Conservation (phyloP, 1,140 invertebrate genomes). For the Eupeodes corollae region DNA sequence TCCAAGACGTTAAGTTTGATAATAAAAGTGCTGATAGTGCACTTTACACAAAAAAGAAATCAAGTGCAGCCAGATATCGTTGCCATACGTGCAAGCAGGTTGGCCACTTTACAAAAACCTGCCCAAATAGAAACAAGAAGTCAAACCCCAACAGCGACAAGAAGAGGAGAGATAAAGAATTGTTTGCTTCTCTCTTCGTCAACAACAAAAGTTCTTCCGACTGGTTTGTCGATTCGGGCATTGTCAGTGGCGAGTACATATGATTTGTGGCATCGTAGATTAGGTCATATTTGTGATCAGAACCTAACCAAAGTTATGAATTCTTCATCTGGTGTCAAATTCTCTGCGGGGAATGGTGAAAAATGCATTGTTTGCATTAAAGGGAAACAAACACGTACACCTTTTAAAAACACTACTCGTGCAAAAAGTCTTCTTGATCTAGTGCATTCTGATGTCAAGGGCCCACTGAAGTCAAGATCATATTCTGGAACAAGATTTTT, state of each 20-base stretch:
- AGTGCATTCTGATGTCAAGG: not conserved
- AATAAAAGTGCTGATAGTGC: not conserved
- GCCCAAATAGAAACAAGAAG: not conserved
- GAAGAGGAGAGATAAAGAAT: not conserved
- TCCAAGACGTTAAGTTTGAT: constrained; percentile 25
- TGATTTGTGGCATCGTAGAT: not conserved
- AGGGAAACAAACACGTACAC: constrained; percentile 1
- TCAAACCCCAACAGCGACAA: not conserved
- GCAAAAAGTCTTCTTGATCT: not conserved
- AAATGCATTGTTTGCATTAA: not conserved
- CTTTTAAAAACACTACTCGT: not conserved
- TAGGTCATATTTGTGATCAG: not conserved
- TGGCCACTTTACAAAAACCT: not conserved
- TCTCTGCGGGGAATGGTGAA: not conserved
- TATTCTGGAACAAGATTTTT: constrained; percentile 27
- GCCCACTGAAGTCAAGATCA: constrained; percentile 11
- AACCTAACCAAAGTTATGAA: not conserved
- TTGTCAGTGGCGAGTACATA: not conserved
- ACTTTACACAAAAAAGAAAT: too few species aligned
- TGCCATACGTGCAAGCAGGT: constrained; percentile 1
- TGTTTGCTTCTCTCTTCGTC: not conserved
- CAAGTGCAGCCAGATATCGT: too few species aligned
- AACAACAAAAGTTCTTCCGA: not conserved
- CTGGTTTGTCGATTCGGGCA: not conserved
- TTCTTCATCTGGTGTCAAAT: not conserved